Evolutionary conservation across 2,113 vertebrate species (phyloP).

Genomic region (Poicephalus meyeri): DNA sequence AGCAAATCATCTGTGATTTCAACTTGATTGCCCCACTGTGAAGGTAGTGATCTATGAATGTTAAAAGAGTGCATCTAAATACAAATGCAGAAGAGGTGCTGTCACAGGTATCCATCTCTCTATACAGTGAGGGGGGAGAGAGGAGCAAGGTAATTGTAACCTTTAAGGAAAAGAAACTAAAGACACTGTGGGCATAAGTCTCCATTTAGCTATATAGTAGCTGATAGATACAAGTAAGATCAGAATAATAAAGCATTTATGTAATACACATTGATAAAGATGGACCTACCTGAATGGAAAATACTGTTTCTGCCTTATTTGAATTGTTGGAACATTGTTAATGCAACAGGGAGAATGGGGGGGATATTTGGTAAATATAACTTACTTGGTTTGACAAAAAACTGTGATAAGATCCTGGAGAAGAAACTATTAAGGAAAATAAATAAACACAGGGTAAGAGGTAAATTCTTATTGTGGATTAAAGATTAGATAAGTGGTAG

Average conservation of each 20-base stretch:
- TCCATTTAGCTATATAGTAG: background rate
- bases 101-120: background rate
- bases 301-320: background rate
- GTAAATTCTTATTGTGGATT: constrained; percentile 63
- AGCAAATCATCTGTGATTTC: background rate
- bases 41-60: background rate
- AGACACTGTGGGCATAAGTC: background rate
- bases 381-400: constrained; percentile 35
- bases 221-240: background rate
- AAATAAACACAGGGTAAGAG: constrained; percentile 35
- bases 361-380: background rate
- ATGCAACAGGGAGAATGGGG: background rate
- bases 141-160: background rate
- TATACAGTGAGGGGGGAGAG: background rate
- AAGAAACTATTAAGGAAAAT: constrained; percentile 55
- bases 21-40: background rate
- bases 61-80: background rate
- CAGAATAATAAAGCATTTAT: background rate
- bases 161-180: background rate
- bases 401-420: constrained; percentile 12
- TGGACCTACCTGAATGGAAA: background rate
- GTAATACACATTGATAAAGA: background rate
- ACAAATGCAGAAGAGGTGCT: background rate
- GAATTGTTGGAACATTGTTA: background rate
- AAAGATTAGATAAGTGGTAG: constrained; percentile 60